Conservation (phyloP, 92 coral and sea anemone species). For the Meandrina meandrites region DNA sequence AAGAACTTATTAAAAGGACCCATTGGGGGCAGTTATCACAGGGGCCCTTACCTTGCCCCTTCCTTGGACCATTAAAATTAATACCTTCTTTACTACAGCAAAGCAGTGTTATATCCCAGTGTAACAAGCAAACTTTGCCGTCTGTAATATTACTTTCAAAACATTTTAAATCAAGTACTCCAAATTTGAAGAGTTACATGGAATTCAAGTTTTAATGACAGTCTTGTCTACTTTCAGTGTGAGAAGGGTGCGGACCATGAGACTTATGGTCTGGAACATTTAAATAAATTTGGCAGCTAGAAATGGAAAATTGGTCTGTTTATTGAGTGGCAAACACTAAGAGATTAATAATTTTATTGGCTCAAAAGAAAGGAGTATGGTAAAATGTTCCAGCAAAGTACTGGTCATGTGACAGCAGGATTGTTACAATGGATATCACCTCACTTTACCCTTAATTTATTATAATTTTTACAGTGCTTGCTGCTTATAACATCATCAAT, state of each 20-base stretch:
- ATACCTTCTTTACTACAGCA: not conserved
- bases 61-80: not conserved
- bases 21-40: not conserved
- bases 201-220: not conserved
- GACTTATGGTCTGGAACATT: too few relatives aligned
- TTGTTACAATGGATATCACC: not conserved
- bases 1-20: conserved; percentile 11
- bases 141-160: not conserved
- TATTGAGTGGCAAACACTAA: too few relatives aligned
- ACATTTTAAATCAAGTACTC: not conserved
- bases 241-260: too few relatives aligned
- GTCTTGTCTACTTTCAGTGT: too few relatives aligned
- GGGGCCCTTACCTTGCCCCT: conserved; percentile 34
- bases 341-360: too few relatives aligned
- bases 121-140: not conserved
- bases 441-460: too few relatives aligned
- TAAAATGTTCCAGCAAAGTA: not conserved
- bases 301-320: too few relatives aligned
- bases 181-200: not conserved
- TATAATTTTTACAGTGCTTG: not conserved
- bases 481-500: not conserved
- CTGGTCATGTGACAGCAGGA: not conserved
- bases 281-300: too few relatives aligned
- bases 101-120: not conserved
- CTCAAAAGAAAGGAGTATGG: too few relatives aligned